Evolutionary conservation across 2,113 vertebrate genomes (phyloP).

Genomic region (Athene cunicularia): DNA sequence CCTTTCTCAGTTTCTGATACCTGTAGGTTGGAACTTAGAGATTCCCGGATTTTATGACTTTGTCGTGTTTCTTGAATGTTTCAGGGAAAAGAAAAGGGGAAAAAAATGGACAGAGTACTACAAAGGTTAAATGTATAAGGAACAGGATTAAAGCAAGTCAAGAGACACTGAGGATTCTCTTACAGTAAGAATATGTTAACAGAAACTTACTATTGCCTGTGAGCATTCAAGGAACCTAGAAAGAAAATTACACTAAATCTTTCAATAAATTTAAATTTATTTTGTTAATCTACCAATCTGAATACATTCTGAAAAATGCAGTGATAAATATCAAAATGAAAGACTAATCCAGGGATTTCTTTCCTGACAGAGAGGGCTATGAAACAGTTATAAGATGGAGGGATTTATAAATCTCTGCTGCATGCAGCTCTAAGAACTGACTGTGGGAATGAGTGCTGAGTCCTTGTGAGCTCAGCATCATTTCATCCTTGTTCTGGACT

Average conservation of each 20-base stretch:
- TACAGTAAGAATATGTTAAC: background rate
- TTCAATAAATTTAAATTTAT: background rate
- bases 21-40: background rate
- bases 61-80: background rate
- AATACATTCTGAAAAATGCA: background rate
- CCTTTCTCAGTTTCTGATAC: background rate
- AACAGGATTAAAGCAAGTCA: background rate
- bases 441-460: background rate
- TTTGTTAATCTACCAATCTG: background rate
- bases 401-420: background rate
- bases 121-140: background rate
- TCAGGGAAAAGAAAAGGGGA: background rate
- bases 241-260: background rate
- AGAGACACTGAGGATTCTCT: background rate
- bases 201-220: background rate
- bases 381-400: background rate
- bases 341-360: background rate
- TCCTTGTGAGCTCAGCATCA: background rate
- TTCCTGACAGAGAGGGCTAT: background rate
- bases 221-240: background rate
- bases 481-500: background rate
- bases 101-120: background rate
- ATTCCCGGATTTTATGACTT: background rate
- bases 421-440: background rate
- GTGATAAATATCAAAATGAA: background rate